Evolutionary conservation across 2,888 invertebrate species (phyloP), one percentile per base, ranked within the genome.

Genomic region (Phyllotreta cruciferae): DNA sequence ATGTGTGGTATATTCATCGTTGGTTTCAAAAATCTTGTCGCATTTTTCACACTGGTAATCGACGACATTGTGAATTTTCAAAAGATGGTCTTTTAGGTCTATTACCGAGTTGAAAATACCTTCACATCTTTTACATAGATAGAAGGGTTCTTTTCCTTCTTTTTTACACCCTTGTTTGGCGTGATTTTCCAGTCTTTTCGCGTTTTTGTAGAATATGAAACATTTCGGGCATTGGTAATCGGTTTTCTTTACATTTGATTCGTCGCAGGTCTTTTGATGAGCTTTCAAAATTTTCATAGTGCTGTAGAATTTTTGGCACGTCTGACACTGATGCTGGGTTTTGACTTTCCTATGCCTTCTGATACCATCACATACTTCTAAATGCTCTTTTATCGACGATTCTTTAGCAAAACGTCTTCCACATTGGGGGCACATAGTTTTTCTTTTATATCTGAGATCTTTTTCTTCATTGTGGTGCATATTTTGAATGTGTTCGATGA

Each of bases 221-320:
- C 66, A 66, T 52, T 64, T 60, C 49, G 55, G 49, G 55, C 68
- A 68, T 38, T 64, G 68, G 53, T 61, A 66, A 9, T 68, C 58
- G 3, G 66, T 66, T 49, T 57, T 67, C 13, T 58, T 66, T 37
- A 62, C 34, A 10, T 61, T 37, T 36, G 63, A 55, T 56, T 53
- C 42, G 10, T 56, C 42, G 36, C 73, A 71, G 52, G 47, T 67
- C 52, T 69, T 71, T 54, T 57, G 62, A 52, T 71, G 71, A 4
- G 69, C 65, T 54, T 66, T 70, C 35, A 73, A 63, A n/a, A 67
- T 69, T 62, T 71, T 73, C 55, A 69, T 54, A 7, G 70, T 71
- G 38, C 70, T 68, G 34, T 73, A 73, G 47, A 64, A 68, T 44
- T 67, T 64, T 49, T 64, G 56, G 47, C 72, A 73, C 13, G 65